phyloP scores from a whole-genome alignment of 2,888 invertebrate genomes.

The Cataglyphis altisquamis region DNA sequence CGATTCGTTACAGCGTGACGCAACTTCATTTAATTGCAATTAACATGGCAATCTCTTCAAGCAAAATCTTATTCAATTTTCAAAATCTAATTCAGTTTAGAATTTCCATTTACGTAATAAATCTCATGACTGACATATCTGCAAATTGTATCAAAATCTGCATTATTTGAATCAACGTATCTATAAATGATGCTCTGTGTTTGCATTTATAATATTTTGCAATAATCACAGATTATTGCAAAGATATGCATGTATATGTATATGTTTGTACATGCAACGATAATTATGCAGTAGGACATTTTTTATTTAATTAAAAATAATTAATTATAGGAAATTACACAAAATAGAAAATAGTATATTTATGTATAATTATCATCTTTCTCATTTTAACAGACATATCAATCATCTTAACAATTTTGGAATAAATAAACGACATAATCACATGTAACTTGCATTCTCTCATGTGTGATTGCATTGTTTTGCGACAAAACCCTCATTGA shows the following conservation, averaged over 20 bases:
- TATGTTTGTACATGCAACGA: neutral
- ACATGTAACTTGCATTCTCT: conserved; percentile 60
- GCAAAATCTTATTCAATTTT: neutral
- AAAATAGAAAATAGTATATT: neutral
- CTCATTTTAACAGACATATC: neutral
- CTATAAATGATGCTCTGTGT: neutral
- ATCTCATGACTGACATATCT: conserved; percentile 11
- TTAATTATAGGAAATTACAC: neutral
- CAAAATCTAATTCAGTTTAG: neutral
- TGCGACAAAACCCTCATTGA: conserved; percentile 65
- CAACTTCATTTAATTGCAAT: conserved; percentile 13
- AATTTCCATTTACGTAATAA: conserved; percentile 8
- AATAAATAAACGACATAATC: conserved; percentile 38
- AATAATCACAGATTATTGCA: conserved; percentile 5
- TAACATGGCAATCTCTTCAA: conserved; percentile 13
- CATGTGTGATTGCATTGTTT: neutral
- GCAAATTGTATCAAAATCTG: neutral
- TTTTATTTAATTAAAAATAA: neutral
- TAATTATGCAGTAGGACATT: neutral
- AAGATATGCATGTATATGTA: neutral
- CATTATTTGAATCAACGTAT: conserved; percentile 3
- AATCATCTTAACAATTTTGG: neutral
- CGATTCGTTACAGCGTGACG: neutral
- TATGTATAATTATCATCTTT: neutral
- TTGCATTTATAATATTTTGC: conserved; percentile 2